A percentile compares a stretch with the other conserved stretches of the same genome.
Conservation (phyloP, 2,797 vertebrate species). For the Brachyalestes nurse region DNA sequence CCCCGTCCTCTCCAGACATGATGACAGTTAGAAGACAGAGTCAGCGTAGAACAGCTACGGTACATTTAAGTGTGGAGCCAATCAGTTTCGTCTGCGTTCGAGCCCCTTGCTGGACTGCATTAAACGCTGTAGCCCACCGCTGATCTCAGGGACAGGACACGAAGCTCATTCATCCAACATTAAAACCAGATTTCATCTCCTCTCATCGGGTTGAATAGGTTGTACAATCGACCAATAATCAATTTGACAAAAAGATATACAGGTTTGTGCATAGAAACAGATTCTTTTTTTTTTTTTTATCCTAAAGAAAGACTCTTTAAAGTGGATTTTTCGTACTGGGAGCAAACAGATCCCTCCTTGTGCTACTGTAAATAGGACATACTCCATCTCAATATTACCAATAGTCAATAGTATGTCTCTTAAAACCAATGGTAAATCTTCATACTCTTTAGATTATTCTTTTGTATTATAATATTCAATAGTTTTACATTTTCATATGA, state of each 20-base stretch:
- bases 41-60: background rate
- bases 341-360: slow-evolving; percentile 68
- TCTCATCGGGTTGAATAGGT: slow-evolving; percentile 59
- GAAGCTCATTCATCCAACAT: slow-evolving; percentile 7
- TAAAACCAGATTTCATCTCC: slow-evolving; percentile 51
- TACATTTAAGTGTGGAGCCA: background rate
- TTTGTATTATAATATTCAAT: slow-evolving; percentile 64
- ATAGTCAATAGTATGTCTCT: slow-evolving; percentile 56
- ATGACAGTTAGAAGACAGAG: background rate
- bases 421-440: slow-evolving; percentile 72
- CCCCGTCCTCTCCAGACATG: background rate
- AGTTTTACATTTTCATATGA: slow-evolving; percentile 67
- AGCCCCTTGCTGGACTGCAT: background rate
- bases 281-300: slow-evolving; percentile 64
- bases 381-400: slow-evolving; percentile 56
- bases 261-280: slow-evolving; percentile 84
- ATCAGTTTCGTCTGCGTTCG: background rate
- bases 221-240: slow-evolving; percentile 43
- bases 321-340: slow-evolving; percentile 54
- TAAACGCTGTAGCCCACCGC: slow-evolving; percentile 1
- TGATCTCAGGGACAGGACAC: background rate
- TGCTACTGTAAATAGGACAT: slow-evolving; percentile 69
- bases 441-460: slow-evolving; percentile 64
- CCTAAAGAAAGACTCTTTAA: slow-evolving; percentile 67
- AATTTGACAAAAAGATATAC: slow-evolving; percentile 71